Conservation (phyloP, 1,140 invertebrate species). For the Saccostrea echinata region DNA sequence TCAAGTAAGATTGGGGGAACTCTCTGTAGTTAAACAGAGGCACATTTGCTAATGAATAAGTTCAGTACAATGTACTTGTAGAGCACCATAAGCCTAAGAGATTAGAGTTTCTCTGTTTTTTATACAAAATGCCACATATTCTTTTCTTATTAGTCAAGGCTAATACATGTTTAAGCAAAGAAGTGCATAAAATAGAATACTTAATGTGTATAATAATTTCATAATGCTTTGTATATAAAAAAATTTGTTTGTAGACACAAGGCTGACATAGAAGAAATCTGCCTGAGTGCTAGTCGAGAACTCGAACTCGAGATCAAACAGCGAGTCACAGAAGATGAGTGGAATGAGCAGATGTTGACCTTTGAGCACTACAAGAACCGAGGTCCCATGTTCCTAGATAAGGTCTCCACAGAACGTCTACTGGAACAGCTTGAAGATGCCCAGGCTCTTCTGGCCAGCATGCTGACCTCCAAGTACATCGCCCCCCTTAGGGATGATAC, state of each 20-base stretch:
- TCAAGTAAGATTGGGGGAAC: slow-evolving; percentile 70
- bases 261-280: slow-evolving; percentile 78
- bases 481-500: slow-evolving; percentile 79
- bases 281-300: slow-evolving; percentile 77
- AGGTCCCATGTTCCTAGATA: slow-evolving; percentile 79
- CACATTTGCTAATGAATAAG: too few species aligned
- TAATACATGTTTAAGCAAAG: too few species aligned
- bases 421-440: slow-evolving; percentile 80
- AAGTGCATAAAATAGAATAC: too few species aligned
- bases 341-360: slow-evolving; percentile 80
- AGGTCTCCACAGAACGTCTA: slow-evolving; percentile 76
- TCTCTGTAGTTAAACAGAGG: too few species aligned
- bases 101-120: too few species aligned
- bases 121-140: too few species aligned
- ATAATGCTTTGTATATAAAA: too few species aligned
- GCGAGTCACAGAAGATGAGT: slow-evolving; percentile 79
- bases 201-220: too few species aligned
- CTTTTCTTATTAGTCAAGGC: too few species aligned
- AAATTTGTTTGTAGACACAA: slow-evolving; percentile 71
- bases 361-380: slow-evolving; percentile 79
- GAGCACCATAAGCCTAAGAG: too few species aligned
- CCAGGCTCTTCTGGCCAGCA: slow-evolving; percentile 77
- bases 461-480: slow-evolving; percentile 78
- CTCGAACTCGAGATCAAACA: slow-evolving; percentile 79
- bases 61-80: too few species aligned